Evolutionary conservation across 2,797 vertebrate species (phyloP), one percentile per base, ranked within the genome.

Genomic region (Thunnus albacares): DNA sequence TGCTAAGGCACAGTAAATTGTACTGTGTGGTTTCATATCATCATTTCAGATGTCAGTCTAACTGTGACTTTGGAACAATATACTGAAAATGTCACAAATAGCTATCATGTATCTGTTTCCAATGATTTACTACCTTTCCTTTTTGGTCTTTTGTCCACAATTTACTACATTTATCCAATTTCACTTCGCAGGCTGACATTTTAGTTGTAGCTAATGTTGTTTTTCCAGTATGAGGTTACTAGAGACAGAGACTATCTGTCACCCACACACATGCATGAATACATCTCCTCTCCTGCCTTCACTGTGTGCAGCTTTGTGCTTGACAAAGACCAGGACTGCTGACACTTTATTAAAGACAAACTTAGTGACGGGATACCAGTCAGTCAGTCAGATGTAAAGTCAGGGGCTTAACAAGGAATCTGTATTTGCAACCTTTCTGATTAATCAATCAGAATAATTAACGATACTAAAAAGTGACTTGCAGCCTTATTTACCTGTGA

Each of bases 301-400:
- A 24, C 10, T 33, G 0, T 47, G 53, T 56, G 45, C 64, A 61
- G 71, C 28, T 65, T 22, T 38, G 12, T 3, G 43, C 22, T 33
- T 38, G 45, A 80, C 24, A 41, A 72, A 65, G 28, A 60, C 38
- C 77, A 80, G 73, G 57, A 7, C 15, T 30, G 62, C 49, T n/a
- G 24, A 73, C 64, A 63, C 10, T 38, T 38, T 38, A 12, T 38
- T 43, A 41, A n/a, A 26, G 41, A 43, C 38, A 12, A 13, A 41
- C 13, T 43, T 14, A 43, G 41, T 57, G 55, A 76, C 51, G 24
- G 24, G 20, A 59, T 18, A 45, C 33, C 28, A 30, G 17, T 47
- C 58, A 5, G 41, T 55, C 61, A 57, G 67, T 49, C 43, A 35
- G 55, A 41, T 58, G 58, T 43, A 12, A 60, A 35, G 13, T 71